Evolutionary conservation across 2,113 vertebrate species (phyloP), one percentile per base, ranked within the genome.

Genomic region (Thomomys bottae): DNA sequence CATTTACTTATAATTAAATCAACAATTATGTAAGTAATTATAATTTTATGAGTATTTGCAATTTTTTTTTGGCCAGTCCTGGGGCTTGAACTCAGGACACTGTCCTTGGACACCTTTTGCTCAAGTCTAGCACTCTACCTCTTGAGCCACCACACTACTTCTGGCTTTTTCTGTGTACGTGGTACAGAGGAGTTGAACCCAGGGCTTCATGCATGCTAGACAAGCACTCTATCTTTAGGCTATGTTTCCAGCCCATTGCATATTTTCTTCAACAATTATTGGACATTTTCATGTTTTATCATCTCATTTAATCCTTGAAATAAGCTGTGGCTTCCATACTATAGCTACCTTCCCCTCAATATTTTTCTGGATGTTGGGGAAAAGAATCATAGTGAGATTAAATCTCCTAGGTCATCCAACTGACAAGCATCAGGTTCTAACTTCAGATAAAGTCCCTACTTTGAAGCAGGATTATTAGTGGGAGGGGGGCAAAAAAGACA

Each of bases 1-100:
- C 54, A 86, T 72, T 80, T 76, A 79, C 61, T 92, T 92, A 84
- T 88, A 94, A 94, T 92, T 96, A 94, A 84, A 78, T 87, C 73
- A 89, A 82, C 23, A 85, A 96, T 86, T 87, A 91, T 71, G 84
- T 71, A 80, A 96, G 90, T 93, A 84, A 93, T 96, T 90, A 80
- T 93, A 92, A 94, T 89, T 91, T 64, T 38, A 73, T 84, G 78
- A 82, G 80, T 67, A 96, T 94, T 94, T 94, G n/a, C n/a, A n/a
- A n/a, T n/a, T n/a, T n/a, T n/a, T n/a, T n/a, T n/a, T n/a, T n/a
- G n/a, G n/a, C n/a, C n/a, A n/a, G n/a, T n/a, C n/a, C n/a, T n/a
- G n/a, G n/a, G n/a, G n/a, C n/a, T n/a, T n/a, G n/a, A n/a, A n/a
- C n/a, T n/a, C n/a, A n/a, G n/a, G n/a, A n/a, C n/a, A n/a, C n/a